These are phyloP conservation scores for Echinarachnius parma DNA, from an alignment of 53 echinoderm and acorn worm species.

Conservation along the genomic window DNA sequence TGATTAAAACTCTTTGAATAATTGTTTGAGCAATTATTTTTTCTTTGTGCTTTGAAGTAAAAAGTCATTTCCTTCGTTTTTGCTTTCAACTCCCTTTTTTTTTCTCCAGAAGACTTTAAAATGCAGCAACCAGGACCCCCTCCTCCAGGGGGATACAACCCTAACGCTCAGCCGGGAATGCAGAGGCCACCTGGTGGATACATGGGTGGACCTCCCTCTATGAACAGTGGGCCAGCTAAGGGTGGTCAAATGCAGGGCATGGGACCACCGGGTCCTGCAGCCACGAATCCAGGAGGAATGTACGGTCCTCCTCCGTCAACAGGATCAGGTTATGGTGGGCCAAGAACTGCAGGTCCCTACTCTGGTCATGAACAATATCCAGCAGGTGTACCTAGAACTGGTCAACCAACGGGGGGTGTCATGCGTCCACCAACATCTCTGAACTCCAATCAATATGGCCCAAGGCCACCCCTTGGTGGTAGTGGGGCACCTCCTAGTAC, in stretches of 20 bases:
- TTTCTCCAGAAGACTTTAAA: slow-evolving; percentile 29
- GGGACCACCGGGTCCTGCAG: slow-evolving; percentile 28
- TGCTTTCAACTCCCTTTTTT: background rate
- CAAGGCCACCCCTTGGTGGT: background rate
- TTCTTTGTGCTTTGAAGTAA: too few species aligned
- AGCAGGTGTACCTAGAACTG: slow-evolving; percentile 7
- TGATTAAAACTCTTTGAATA: too few species aligned
- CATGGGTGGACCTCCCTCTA: slow-evolving; percentile 16
- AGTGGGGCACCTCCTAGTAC: slow-evolving; percentile 36
- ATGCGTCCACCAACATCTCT: background rate
- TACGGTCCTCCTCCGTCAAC: background rate
- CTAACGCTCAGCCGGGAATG: slow-evolving; percentile 47
- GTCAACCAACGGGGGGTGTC: slow-evolving; percentile 14
- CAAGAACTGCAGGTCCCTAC: slow-evolving; percentile 15
- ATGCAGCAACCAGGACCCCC: slow-evolving; percentile 62
- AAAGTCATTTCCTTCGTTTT: too few species aligned
- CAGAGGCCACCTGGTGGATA: slow-evolving; percentile 31
- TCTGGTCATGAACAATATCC: slow-evolving; percentile 25
- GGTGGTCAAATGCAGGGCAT: background rate
- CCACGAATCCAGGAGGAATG: slow-evolving; percentile 32
- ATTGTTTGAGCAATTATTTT: too few species aligned
- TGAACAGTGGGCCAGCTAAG: slow-evolving; percentile 17
- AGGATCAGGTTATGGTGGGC: background rate
- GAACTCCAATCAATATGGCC: background rate
- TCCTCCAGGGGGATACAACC: slow-evolving; percentile 63